Evolutionary conservation across 2,113 vertebrate genomes (phyloP), one percentile per base, ranked within the genome.

Genomic region (Emydura subglobosa): DNA sequence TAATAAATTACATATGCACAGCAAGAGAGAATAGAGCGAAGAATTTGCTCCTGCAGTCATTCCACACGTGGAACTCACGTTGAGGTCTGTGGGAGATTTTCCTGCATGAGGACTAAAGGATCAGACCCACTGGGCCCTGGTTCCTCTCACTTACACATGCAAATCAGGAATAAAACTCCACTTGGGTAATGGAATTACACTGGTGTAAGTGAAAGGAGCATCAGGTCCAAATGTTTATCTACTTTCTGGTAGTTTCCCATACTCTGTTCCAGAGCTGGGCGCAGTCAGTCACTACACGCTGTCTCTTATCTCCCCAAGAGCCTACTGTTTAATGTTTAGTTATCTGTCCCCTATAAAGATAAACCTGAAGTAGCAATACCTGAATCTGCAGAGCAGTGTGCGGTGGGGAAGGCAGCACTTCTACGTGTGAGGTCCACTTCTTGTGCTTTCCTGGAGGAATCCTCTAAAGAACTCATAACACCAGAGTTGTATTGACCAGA

Each of bases 321-420:
- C 14, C 44, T 42, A 42, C 79, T 94, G 24, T 42, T 31, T 55
- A 25, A 42, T 50, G 29, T 27, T 0, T 0, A 0, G 1, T 42
- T 59, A 9, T 21, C 5, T 51, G 50, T 53, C n/a, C 51, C 29
- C 13, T 16, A 1, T 44, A 47, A 51, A 81, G 83, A 68, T 24
- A 17, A 8, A 8, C 12, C 47, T 49, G 55, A 24, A 4, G n/a
- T 54, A 54, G 25, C 57, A 34, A 39, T 55, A 74, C n/a, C 55
- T 27, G 50, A 44, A 24, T 54, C 50, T 91, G 74, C 88, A 78
- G 82, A 57, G 74, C 72, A 68, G 34, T 5, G 39, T 5, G 27
- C 3, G 6, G 24, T 34, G 47, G 80, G 83, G 74, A 53, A 55
- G 29, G 61, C 82, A 76, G 22, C 19, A 24, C 24, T 78, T 50